Conservation (phyloP, 2,113 vertebrate species). For the Taxidea taxus region DNA sequence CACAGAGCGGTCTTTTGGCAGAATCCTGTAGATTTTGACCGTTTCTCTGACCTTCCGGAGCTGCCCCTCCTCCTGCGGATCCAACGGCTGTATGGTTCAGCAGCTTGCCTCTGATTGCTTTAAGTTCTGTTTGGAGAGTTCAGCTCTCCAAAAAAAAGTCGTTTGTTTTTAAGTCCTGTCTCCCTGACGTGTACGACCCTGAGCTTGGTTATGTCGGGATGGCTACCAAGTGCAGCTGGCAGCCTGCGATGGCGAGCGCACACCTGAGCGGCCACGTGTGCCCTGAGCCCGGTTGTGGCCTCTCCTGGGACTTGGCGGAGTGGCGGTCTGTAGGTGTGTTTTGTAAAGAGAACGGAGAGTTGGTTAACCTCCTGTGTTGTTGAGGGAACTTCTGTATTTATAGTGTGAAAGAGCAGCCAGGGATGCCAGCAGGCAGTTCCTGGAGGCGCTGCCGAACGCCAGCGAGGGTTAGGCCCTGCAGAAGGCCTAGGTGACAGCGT, state of each 20-base stretch:
- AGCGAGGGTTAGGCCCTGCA: neutral
- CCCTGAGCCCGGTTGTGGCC: neutral
- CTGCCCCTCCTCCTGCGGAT: neutral
- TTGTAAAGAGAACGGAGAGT: neutral
- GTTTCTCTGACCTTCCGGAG: neutral
- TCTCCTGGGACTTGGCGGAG: neutral
- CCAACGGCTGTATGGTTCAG: neutral
- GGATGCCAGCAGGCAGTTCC: neutral
- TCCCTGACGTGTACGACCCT: neutral
- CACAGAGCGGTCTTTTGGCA: neutral
- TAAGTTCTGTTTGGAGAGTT: neutral
- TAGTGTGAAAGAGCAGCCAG: neutral
- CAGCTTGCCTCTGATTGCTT: neutral
- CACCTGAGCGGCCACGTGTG: neutral
- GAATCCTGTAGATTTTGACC: neutral
- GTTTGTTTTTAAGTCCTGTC: neutral
- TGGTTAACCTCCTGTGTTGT: neutral
- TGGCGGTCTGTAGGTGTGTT: neutral
- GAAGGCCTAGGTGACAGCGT: neutral
- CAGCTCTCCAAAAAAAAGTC: neutral
- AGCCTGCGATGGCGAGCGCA: too few relatives aligned
- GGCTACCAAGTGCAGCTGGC: too few relatives aligned
- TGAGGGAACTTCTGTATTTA: neutral
- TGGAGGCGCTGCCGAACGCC: neutral
- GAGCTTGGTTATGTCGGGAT: neutral